Evolutionary conservation across 2,797 vertebrate species (phyloP).

Genomic region (Syngnathus acus): DNA sequence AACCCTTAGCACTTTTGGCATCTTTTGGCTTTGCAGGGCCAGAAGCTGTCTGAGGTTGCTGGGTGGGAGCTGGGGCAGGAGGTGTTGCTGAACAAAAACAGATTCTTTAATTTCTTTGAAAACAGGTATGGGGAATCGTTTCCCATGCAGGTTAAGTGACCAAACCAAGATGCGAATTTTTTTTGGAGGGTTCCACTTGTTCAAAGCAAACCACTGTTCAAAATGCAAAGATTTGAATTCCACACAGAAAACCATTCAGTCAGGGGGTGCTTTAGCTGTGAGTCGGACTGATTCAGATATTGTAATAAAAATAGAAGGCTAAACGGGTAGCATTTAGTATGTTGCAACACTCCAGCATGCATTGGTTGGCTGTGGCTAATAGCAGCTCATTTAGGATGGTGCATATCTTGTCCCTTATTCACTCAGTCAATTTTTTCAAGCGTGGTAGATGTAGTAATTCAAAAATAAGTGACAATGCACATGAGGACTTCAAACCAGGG

Average conservation of each 20-base stretch:
- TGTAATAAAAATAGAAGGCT: too few species aligned
- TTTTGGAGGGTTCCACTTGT: constrained; percentile 34
- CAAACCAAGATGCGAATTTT: constrained; percentile 37
- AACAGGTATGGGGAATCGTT: constrained; percentile 8
- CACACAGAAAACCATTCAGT: constrained; percentile 37
- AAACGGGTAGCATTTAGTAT: too few species aligned
- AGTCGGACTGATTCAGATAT: neutral
- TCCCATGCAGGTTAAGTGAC: constrained; percentile 61
- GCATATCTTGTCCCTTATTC: too few species aligned
- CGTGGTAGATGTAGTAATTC: too few species aligned
- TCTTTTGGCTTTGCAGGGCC: constrained; percentile 66
- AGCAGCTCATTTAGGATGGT: too few species aligned
- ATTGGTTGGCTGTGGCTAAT: too few species aligned
- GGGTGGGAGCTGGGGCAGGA: constrained; percentile 59
- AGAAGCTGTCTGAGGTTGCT: constrained; percentile 55
- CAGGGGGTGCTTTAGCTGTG: constrained; percentile 13
- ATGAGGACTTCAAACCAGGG: too few species aligned
- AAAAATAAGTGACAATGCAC: too few species aligned
- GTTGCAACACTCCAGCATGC: too few species aligned
- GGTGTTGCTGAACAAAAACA: constrained; percentile 68
- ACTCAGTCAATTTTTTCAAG: too few species aligned
- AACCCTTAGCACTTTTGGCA: constrained; percentile 57
- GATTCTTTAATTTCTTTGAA: constrained; percentile 25
- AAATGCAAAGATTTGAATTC: constrained; percentile 22
- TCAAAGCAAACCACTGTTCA: constrained; percentile 31